phyloP scores from a whole-genome alignment of 2,888 invertebrate species.

The Lepidonotus clava region DNA sequence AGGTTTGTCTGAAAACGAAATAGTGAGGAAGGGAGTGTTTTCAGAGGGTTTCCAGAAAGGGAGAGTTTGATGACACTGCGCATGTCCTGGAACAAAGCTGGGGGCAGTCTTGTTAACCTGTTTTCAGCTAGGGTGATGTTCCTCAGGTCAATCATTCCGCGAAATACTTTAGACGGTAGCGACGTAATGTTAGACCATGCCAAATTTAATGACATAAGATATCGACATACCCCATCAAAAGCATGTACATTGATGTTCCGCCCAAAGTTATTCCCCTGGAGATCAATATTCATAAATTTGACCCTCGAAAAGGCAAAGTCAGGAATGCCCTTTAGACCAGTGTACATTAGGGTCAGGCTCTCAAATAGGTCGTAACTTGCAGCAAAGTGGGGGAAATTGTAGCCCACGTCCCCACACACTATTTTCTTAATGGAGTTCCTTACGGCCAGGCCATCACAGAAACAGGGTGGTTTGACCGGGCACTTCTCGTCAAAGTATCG shows the following conservation, averaged over 20 bases:
- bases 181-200: slow-evolving; percentile 65
- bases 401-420: slow-evolving; percentile 46
- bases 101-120: slow-evolving; percentile 51
- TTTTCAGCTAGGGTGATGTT: slow-evolving; percentile 65
- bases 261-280: slow-evolving; percentile 64
- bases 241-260: slow-evolving; percentile 55
- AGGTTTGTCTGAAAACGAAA: slow-evolving; percentile 63
- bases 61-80: slow-evolving; percentile 59
- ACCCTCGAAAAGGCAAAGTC: slow-evolving; percentile 18
- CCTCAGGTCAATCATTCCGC: slow-evolving; percentile 60
- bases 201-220: slow-evolving; percentile 60
- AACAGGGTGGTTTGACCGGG: slow-evolving; percentile 51
- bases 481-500: slow-evolving; percentile 46
- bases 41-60: slow-evolving; percentile 63
- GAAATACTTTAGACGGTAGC: slow-evolving; percentile 60
- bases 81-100: slow-evolving; percentile 61
- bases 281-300: slow-evolving; percentile 60
- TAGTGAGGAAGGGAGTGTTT: slow-evolving; percentile 57
- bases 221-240: slow-evolving; percentile 58
- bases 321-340: slow-evolving; percentile 21
- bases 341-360: slow-evolving; percentile 51
- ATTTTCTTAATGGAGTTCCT: slow-evolving; percentile 9
- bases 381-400: slow-evolving; percentile 35
- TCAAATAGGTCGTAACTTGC: slow-evolving; percentile 40
- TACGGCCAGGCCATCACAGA: slow-evolving; percentile 34